Evolutionary conservation across 2,888 invertebrate genomes (phyloP).

Genomic region (Camponotus fellah): DNA sequence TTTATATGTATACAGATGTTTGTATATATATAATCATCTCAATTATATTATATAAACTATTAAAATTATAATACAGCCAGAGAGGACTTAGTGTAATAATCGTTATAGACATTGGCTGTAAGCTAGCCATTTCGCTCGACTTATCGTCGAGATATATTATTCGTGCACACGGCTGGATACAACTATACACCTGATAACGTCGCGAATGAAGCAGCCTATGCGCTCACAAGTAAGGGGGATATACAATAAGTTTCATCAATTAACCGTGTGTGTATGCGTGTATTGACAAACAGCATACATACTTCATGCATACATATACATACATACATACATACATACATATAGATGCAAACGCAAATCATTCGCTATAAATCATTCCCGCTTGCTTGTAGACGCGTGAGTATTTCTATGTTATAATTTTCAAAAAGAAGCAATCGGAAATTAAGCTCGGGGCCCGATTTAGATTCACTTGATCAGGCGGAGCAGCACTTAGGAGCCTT

Average conservation of each 20-base stretch:
- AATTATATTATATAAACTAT: conserved; percentile 80
- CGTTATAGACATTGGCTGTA: conserved; percentile 79
- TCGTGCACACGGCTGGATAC: conserved; percentile 56
- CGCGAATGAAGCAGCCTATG: conserved; percentile 77
- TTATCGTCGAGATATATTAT: conserved; percentile 31
- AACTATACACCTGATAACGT: conserved; percentile 63
- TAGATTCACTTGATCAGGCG: neutral
- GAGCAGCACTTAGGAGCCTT: conserved; percentile 62
- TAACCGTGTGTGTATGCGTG: conserved; percentile 77
- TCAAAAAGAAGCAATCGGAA: conserved; percentile 54
- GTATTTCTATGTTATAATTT: conserved; percentile 60
- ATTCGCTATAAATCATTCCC: conserved; percentile 53
- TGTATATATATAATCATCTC: conserved; percentile 77
- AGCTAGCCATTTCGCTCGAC: conserved; percentile 77
- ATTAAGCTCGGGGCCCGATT: conserved; percentile 46
- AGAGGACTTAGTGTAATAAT: conserved; percentile 80
- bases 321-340: conserved; percentile 53
- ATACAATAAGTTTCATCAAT: conserved; percentile 77
- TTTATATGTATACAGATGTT: conserved; percentile 77
- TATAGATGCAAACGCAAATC: conserved; percentile 19
- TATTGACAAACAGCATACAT: conserved; percentile 58
- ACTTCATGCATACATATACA: conserved; percentile 65
- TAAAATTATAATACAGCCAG: conserved; percentile 85
- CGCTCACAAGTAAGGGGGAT: conserved; percentile 76
- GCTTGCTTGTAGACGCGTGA: conserved; percentile 65